Percentiles rank a stretch among this genome's conserved stretches.
phyloP scores from a whole-genome alignment of 2,113 vertebrate species.

The Neopipo cinnamomea region DNA sequence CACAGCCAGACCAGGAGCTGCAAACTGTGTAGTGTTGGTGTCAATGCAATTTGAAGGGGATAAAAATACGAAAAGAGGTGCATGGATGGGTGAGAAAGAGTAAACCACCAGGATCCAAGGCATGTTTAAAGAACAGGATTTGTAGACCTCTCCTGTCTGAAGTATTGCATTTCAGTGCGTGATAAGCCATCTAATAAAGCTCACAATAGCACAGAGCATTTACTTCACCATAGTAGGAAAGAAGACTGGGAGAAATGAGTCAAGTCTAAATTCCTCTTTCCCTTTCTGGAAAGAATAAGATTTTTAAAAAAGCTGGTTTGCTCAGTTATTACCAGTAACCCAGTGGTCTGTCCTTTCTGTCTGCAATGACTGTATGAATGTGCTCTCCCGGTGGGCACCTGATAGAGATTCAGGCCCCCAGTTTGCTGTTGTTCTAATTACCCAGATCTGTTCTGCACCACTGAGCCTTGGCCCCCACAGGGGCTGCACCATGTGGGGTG shows the following conservation, averaged over 20 bases:
- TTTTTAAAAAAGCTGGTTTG: not conserved
- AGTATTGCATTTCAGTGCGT: not conserved
- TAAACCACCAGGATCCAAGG: not conserved
- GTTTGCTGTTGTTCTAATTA: not conserved
- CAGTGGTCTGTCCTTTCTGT: not conserved
- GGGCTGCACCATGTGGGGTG: not conserved
- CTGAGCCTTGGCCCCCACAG: not conserved
- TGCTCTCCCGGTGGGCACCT: not conserved
- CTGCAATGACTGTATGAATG: not conserved
- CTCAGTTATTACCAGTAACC: not conserved
- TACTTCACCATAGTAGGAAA: not conserved
- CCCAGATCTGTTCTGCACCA: not conserved
- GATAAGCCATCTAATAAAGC: constrained; percentile 1
- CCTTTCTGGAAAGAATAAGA: not conserved
- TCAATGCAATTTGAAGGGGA: not conserved
- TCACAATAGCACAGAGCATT: not conserved
- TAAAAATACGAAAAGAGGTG: not conserved
- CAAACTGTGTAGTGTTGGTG: not conserved
- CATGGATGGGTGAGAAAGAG: not conserved
- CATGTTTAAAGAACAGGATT: not conserved
- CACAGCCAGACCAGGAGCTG: not conserved
- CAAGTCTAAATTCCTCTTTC: not conserved
- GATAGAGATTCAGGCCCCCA: not conserved
- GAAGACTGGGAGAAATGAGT: not conserved
- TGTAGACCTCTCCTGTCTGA: not conserved